These are phyloP conservation scores for Cristatella mucedo DNA, from an alignment of 2,888 invertebrate species.

Conservation along the genomic window DNA sequence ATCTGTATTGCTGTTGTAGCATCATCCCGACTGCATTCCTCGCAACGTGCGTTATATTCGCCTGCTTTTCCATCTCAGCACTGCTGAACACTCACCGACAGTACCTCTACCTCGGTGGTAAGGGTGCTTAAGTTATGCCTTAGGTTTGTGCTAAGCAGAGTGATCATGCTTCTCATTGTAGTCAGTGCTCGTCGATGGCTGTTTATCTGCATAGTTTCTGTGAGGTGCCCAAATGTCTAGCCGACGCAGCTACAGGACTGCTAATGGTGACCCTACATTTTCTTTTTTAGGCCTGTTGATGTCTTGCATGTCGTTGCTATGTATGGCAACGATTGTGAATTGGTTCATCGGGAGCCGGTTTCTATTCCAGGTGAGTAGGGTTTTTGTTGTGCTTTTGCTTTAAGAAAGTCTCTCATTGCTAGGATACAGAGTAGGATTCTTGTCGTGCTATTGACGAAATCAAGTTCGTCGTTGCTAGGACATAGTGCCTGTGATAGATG, in stretches of 20 bases:
- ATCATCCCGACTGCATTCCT: conserved; percentile 73
- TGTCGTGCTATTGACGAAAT: no score
- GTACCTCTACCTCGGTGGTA: conserved; percentile 74
- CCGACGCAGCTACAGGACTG: background rate
- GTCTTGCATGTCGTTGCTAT: conserved; percentile 62
- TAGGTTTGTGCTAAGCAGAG: background rate
- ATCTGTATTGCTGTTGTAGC: conserved; percentile 34
- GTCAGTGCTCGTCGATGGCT: no score
- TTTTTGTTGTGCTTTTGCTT: no score
- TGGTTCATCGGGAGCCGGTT: conserved; percentile 67
- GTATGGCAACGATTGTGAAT: conserved; percentile 57
- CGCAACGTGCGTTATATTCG: conserved; percentile 69
- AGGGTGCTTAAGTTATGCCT: conserved; percentile 11
- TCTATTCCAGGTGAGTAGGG: conserved; percentile 53
- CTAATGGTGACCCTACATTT: conserved; percentile 1
- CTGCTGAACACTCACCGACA: conserved; percentile 64
- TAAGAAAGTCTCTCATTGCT: no score
- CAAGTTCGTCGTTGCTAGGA: no score
- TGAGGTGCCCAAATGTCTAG: background rate
- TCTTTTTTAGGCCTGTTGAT: conserved; percentile 48
- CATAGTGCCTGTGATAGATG: no score
- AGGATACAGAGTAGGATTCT: no score
- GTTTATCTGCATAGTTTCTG: background rate
- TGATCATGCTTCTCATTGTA: no score
- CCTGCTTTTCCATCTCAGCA: conserved; percentile 73